Evolutionary conservation across 2,888 invertebrate species (phyloP).

Genomic region (Thysanoteuthis rhombus): DNA sequence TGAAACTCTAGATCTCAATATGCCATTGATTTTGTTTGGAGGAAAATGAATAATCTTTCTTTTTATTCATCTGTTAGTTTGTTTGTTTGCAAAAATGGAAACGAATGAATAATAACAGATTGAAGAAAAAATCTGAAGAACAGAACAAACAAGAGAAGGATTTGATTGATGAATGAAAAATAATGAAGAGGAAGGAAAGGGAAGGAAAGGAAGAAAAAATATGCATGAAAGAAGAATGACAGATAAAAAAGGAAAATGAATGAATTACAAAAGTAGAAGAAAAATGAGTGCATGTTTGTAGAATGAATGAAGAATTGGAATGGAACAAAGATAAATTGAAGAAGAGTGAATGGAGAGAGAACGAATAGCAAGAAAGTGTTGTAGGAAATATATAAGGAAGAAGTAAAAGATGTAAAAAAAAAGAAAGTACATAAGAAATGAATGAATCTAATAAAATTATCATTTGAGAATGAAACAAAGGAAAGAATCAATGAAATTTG

Average conservation of each 20-base stretch:
- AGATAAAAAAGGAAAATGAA: not conserved
- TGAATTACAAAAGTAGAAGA: not conserved
- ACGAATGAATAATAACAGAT: too few species aligned
- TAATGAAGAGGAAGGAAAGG: not conserved
- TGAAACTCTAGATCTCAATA: not conserved
- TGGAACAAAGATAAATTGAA: not conserved
- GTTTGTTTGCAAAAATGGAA: too few species aligned
- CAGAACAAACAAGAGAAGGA: not conserved
- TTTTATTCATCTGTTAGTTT: too few species aligned
- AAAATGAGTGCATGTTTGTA: not conserved
- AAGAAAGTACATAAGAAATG: not conserved
- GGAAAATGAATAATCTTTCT: not conserved
- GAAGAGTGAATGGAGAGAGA: not conserved
- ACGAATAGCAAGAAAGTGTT: too few species aligned
- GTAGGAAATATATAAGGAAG: not conserved
- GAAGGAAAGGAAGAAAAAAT: not conserved
- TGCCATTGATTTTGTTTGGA: not conserved
- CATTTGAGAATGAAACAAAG: too few species aligned
- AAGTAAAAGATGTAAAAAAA: not conserved
- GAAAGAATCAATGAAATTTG: too few species aligned
- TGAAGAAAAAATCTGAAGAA: not conserved
- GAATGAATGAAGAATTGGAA: not conserved
- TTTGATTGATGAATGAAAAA: not conserved
- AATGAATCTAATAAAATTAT: too few species aligned
- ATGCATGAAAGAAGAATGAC: not conserved